Evolutionary conservation across 2,888 invertebrate species (phyloP), one percentile per base, ranked within the genome.

Genomic region (Ptilodon capucinus): DNA sequence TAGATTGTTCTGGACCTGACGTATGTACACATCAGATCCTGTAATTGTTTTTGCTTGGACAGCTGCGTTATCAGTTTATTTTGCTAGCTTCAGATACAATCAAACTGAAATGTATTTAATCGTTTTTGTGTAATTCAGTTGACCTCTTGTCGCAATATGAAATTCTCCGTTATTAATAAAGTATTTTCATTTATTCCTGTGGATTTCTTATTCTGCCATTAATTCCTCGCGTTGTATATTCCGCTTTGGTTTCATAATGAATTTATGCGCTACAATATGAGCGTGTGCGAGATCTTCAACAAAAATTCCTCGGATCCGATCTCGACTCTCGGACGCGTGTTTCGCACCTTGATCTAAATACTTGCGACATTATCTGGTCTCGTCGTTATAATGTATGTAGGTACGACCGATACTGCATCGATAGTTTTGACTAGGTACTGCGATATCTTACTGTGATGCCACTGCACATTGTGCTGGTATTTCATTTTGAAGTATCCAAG

Each of bases 321-420:
- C 84, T 84, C 84, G 76, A 81, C 83, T 86, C 85, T 84, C 83
- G 84, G 83, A 79, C 85, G 84, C 86, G 83, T 81, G 85, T 84
- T 86, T 87, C 83, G 84, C 89, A 89, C 90, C 90, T 91, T 91
- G 90, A 91, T 90, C 90, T 90, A 89, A 90, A 91, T 91, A 87
- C 86, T 85, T 86, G 82, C 82, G 86, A 89, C 86, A 89, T 87
- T 86, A 87, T 90, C 82, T 84, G 79, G 82, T 76, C 70, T 75
- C 78, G 75, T 75, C 79, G 76, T 74, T 76, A 69, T 74, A 70
- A 72, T 80, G 75, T 78, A n/a, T n/a, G n/a, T n/a, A n/a, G n/a
- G n/a, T n/a, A 71, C 72, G 76, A 80, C 76, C 76, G 76, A 71
- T 79, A 74, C 69, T 68, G 69, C 75, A 77, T 74, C 76, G 68